Percentiles rank a stretch among this genome's conserved stretches.
These are phyloP conservation scores for Mormyrus lacerda DNA, from an alignment of 2,113 vertebrate species.

Conservation along the genomic window DNA sequence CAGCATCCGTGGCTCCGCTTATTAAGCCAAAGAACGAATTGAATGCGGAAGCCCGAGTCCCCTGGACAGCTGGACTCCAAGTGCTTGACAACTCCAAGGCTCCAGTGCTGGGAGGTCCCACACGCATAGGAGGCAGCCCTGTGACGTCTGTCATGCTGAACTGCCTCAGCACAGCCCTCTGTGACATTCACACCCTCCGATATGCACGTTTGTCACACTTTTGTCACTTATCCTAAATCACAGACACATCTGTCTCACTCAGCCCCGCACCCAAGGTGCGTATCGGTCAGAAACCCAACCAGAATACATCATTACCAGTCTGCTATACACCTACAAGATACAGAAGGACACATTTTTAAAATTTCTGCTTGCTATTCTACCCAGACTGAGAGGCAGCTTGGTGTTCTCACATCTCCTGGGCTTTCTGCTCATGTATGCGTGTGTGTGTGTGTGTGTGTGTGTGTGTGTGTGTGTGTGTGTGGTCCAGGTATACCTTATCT, in stretches of 20 bases:
- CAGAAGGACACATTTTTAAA: not conserved
- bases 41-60: not conserved
- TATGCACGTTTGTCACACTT: not conserved
- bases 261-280: not conserved
- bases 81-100: not conserved
- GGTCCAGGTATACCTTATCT: no score
- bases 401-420: not conserved
- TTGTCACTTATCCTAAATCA: not conserved
- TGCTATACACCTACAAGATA: not conserved
- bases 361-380: not conserved
- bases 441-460: not conserved
- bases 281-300: not conserved
- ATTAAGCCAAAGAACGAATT: not conserved
- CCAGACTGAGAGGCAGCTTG: not conserved
- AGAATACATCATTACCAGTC: not conserved
- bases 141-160: not conserved
- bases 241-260: not conserved
- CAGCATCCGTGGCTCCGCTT: not conserved
- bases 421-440: not conserved
- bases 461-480: not conserved
- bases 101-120: constrained; percentile 10
- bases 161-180: not conserved
- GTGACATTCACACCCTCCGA: not conserved
- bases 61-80: not conserved
- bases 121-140: not conserved